Evolutionary conservation across 2,888 invertebrate species (phyloP).

Genomic region (Invenusta paracnida): DNA sequence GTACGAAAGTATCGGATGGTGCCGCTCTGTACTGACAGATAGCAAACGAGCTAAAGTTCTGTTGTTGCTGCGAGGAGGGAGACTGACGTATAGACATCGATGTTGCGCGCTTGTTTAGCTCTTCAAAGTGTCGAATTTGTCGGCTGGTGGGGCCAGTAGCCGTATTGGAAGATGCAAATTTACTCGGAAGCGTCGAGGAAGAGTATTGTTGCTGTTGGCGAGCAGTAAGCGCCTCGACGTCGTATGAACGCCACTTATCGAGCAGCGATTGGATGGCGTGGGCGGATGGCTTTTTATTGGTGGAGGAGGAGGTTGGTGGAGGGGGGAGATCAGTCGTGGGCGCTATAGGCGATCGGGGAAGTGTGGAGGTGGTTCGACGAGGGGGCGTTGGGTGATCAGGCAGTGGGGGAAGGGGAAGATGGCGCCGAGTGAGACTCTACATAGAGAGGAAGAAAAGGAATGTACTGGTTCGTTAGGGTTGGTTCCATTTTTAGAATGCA

Average conservation of each 20-base stretch:
- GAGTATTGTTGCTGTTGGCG: not conserved
- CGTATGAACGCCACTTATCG: conserved; percentile 7
- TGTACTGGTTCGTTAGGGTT: too few relatives aligned
- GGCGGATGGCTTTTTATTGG: not conserved
- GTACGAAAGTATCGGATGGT: not conserved
- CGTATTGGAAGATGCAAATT: not conserved
- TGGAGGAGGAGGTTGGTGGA: not conserved
- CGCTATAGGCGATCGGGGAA: not conserved
- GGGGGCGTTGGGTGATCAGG: not conserved
- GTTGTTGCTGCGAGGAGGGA: not conserved
- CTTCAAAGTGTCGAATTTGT: not conserved
- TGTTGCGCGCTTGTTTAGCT: not conserved
- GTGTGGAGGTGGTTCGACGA: not conserved
- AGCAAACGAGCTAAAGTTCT: not conserved
- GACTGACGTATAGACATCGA: not conserved
- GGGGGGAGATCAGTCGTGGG: not conserved
- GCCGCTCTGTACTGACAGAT: not conserved
- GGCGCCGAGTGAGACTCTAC: not conserved
- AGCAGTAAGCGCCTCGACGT: not conserved
- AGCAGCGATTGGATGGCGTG: not conserved
- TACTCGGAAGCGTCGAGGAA: not conserved
- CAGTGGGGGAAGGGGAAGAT: not conserved
- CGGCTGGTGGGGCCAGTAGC: too few relatives aligned
- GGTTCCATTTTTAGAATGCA: too few relatives aligned
- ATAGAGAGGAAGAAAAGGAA: not conserved